A percentile compares a stretch with the other conserved stretches of the same genome.
These are phyloP conservation scores for Rhimphoctona megacephalus DNA, from an alignment of 2,888 invertebrate genomes.

Conservation along the genomic window DNA sequence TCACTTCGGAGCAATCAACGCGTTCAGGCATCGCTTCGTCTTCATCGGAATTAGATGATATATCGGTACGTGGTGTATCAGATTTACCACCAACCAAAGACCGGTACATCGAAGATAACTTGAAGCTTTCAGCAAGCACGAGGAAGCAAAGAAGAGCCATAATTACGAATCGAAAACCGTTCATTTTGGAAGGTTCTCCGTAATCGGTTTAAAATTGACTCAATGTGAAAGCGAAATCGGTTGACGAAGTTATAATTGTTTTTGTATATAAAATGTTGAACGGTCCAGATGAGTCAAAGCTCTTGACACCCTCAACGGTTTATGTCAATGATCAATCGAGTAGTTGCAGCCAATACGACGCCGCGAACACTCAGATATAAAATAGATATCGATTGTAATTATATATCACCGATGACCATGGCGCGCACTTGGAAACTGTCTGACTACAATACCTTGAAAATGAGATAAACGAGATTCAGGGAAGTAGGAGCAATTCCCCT, in stretches of 20 bases:
- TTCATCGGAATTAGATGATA: neutral
- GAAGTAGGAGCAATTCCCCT: neutral
- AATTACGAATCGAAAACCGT: neutral
- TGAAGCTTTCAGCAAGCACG: conserved; percentile 14
- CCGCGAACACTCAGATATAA: neutral
- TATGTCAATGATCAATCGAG: neutral
- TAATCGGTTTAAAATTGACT: neutral
- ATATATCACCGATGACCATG: neutral
- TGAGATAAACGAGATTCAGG: conserved; percentile 29
- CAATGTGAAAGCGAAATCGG: no score
- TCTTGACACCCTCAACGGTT: neutral
- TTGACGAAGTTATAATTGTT: neutral
- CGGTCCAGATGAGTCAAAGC: neutral
- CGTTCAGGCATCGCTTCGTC: neutral
- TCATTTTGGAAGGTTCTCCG: conserved; percentile 9
- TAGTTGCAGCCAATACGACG: neutral
- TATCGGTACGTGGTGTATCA: neutral
- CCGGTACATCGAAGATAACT: neutral
- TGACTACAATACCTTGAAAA: neutral
- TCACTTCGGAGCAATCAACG: conserved; percentile 47
- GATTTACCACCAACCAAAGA: neutral
- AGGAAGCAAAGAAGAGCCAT: neutral
- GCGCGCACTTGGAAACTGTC: conserved; percentile 7
- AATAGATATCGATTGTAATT: conserved; percentile 19
- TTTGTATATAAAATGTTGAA: neutral